Conservation (phyloP, 2,113 vertebrate species). For the Corythaeola cristata region DNA sequence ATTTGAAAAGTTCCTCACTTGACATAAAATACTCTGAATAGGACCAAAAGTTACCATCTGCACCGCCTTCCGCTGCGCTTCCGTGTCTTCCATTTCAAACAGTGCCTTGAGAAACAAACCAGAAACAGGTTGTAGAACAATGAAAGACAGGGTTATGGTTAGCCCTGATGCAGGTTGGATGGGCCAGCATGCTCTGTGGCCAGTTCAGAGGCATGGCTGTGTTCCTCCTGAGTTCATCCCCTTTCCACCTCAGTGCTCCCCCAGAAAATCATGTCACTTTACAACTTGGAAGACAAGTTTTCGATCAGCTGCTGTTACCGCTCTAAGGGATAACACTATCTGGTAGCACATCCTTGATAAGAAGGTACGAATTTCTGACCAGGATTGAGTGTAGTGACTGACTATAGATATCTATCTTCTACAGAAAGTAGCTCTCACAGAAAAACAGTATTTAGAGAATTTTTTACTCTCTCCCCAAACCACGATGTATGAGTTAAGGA, state of each 20-base stretch:
- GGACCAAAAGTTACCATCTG: slow-evolving; percentile 55
- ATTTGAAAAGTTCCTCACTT: neutral
- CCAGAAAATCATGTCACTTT: neutral
- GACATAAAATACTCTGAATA: neutral
- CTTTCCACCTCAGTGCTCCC: neutral
- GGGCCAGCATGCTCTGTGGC: neutral
- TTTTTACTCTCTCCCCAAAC: neutral
- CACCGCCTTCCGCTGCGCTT: neutral
- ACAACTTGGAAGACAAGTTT: neutral
- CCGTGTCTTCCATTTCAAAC: slow-evolving; percentile 36
- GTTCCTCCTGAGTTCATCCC: neutral
- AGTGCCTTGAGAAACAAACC: slow-evolving; percentile 37
- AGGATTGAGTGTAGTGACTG: neutral
- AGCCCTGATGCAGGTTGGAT: neutral
- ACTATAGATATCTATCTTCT: neutral
- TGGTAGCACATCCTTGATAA: neutral
- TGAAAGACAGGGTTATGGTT: neutral
- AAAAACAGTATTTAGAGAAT: accelerated
- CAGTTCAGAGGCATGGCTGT: neutral
- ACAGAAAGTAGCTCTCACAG: neutral
- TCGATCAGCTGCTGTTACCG: neutral
- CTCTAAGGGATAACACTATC: neutral
- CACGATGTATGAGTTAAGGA: neutral
- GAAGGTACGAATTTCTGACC: neutral
- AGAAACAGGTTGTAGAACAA: neutral